Base-by-base conservation (phyloP, 2,113 vertebrate species). In the Motacilla tschutschensis region DNA sequence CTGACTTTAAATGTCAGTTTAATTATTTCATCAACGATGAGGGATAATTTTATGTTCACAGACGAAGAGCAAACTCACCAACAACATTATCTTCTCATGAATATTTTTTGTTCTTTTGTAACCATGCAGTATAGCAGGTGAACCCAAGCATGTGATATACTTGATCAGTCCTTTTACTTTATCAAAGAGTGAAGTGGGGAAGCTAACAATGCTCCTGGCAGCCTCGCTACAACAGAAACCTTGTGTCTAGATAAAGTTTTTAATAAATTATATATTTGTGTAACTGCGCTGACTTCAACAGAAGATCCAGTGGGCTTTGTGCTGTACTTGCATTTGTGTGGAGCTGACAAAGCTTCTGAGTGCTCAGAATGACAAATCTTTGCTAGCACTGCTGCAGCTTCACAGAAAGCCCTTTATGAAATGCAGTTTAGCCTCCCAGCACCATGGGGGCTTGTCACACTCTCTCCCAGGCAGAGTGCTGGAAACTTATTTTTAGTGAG, bases 301-400 rank as follows among this genome's bases (percentile, higher is more conserved):
- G 62, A 53, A 38, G 28, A 78, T 75, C 83, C 79, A 60, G 48
- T 19, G 71, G 66, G 31, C 66, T 90, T 88, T 81, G 74, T 86
- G 85, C 89, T 84, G 54, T 1, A 14, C 38, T 84, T 90, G 71
- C 38, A 9, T 57, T 83, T 63, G 18, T 38, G 50, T 40, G 82
- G 62, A 92, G 81, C 89, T 88, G 83, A 90, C 87, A 80, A 70
- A 83, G 77, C 80, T 77, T 72, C 57, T 38, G 69, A 90, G 65
- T 54, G 51, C 65, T 80, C 77, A 70, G 64, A 83, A 75, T 86
- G 81, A 87, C 85, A 90, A 88, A 92, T 80, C 84, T 90, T 74
- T 2, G 8, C 59, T 43, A 75, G 48, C 75, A 44, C 17, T 4
- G 1, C 84, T 53, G 55, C 74, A 81, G 80, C 58, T 83, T 80